Percentiles rank a stretch among this genome's conserved stretches.
Evolutionary conservation across 1,140 invertebrate genomes (phyloP).

Genomic region (Orchestia grillus): DNA sequence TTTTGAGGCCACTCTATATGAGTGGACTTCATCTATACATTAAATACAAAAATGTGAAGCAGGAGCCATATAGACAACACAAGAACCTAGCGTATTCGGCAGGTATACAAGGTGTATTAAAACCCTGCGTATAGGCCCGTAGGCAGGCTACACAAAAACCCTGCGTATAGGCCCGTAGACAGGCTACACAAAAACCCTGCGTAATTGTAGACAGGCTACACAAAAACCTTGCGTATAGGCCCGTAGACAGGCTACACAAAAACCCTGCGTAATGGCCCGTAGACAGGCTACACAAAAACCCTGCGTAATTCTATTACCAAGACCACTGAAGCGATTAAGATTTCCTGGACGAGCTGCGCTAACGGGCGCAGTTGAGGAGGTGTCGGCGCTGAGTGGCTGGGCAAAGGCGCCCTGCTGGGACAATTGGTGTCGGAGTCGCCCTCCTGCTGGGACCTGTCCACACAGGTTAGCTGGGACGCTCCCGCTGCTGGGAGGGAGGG

Average conservation of each 20-base stretch:
- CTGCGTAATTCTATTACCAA: not conserved
- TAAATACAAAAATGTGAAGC: too few relatives aligned
- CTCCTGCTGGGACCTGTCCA: conserved; percentile 36
- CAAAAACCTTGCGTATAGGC: too few relatives aligned
- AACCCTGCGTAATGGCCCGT: not conserved
- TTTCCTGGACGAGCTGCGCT: not conserved
- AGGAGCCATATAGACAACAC: too few relatives aligned
- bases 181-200: too few relatives aligned
- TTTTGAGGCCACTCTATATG: too few relatives aligned
- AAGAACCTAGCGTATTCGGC: too few relatives aligned
- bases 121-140: too few relatives aligned
- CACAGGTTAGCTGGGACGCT: not conserved
- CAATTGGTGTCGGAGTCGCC: conserved; percentile 16
- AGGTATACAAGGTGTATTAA: too few relatives aligned
- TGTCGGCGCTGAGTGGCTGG: not conserved
- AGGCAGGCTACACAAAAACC: not conserved
- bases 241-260: not conserved
- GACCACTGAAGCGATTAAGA: too few relatives aligned
- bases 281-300: not conserved
- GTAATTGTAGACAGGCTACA: too few relatives aligned
- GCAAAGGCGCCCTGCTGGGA: conserved; percentile 42
- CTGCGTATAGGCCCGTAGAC: not conserved
- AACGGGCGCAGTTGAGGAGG: not conserved
- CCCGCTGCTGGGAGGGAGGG: not conserved
- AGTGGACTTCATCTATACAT: too few relatives aligned